Evolutionary conservation across 2,797 vertebrate species (phyloP), one percentile per base, ranked within the genome.

Genomic region (Ammospiza maritima): DNA sequence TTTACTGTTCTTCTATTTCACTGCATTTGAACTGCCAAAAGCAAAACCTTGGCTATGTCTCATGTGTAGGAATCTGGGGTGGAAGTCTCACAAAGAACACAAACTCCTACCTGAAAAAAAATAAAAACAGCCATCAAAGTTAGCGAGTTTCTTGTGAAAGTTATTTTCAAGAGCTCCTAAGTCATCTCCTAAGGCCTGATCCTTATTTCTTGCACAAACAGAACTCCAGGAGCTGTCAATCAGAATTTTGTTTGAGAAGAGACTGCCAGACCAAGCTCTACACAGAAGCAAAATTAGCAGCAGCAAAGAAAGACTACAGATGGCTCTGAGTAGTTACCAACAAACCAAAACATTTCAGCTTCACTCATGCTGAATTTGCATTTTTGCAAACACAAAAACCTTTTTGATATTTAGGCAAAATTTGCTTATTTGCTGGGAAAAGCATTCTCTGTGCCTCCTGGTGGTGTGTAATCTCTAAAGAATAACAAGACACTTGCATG

Each of bases 1-100:
- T 93, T 72, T 36, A 72, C 51, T 66, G 13, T 29, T 93, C 67
- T 95, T 90, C 84, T 92, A 19, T 94, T 79, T 90, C 87, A 92
- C 51, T 91, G 89, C 64, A 75, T 84, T 76, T 92, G 56, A 93
- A 78, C 89, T 67, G 73, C 72, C 73, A 7, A 76, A 81, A 94
- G 66, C 36, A 78, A 85, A 85, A 81, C 11, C 50, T 44, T 70
- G n/a, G 44, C 3, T 38, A 66, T 9, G n/a, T n/a, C 58, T 91
- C 85, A 71, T 65, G 40, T 66, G 78, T 42, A 75, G 76, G 82
- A 81, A 81, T 69, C 44, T 53, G 75, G 25, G 73, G 56, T 53
- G 62, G 7, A 58, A 84, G 60, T 56, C 32, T 72, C 18, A 76
- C 19, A 89, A 89, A 93, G 51, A 29, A 78, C 23, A 73, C 25